Evolutionary conservation across 2,888 invertebrate species (phyloP), one percentile per base, ranked within the genome.

Genomic region (Trimorus sp.): DNA sequence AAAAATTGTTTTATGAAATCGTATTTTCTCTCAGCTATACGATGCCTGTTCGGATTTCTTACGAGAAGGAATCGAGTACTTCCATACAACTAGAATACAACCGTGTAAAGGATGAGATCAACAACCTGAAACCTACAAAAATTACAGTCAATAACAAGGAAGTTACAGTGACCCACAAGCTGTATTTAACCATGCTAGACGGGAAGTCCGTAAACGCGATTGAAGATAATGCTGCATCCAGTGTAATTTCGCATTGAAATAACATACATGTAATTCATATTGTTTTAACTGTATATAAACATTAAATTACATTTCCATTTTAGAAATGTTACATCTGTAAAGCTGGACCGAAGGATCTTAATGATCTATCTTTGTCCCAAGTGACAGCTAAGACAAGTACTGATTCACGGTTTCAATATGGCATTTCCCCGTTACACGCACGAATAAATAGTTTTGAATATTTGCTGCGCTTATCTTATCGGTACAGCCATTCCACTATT

Each of bases 361-460:
- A 59, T 38, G 59, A 59, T 40, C 26, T 59, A 1, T 14, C 7
- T 40, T 59, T 59, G 59, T n/a, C 59, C 3, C 16, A 53, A 12
- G 48, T 48, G 16, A 53, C 53, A 15, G 53, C 15, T 7, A 16
- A 15, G 11, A 53, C 8, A 14, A 60, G 15, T 48, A 48, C 48
- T 12, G 60, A 53, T 53, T 16, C 53, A 16, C 26, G 15, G 7
- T 66, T 66, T 7, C 16, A 66, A 14, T 66, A 70, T 70, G 70
- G 70, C 12, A 70, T 70, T 12, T 56, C 59, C 40, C 70, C 70
- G 4, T 59, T 70, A 11, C 70, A 70, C 40, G 70, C 70, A 15
- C 51, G 70, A n/a, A 70, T 70, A 49, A 70, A 59, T 4, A 49
- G 49, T 8, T 70, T 70, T 7, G 70, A 70, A n/a, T 70, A 49